Base-by-base conservation (phyloP, 2,888 invertebrate genomes). In the Lamproptera curius region DNA sequence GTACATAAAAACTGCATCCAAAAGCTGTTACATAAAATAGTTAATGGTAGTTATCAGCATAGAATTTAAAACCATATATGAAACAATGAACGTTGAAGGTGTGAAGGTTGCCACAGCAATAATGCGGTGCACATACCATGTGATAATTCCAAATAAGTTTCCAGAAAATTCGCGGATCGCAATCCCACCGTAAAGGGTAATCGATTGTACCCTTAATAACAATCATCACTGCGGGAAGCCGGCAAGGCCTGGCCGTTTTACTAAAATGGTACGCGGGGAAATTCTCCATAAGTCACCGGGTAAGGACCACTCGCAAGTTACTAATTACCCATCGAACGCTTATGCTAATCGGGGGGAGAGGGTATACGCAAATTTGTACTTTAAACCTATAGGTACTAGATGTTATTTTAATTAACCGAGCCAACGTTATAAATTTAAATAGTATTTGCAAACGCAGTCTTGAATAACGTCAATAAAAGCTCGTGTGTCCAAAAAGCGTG, bases 301-400 rank as follows among this genome's bases (percentile, higher is more conserved):
- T n/a, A 17, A 39, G 23, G 15, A 39, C 31, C n/a, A 1, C 16
- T 26, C 26, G 26, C 26, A n/a, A 16, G 39, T 46, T 31, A 40
- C 39, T 46, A 46, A 46, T 46, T 46, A 46, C 46, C 34, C 14
- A 10, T 6, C 9, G 34, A 23, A 15, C 34, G 23, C 34, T 46
- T 34, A 46, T 46, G 46, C 11, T 46, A 46, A 46, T 39, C 34
- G 34, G 46, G 4, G 8, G 17, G 1, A 1, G 38, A 2, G 8
- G 26, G 43, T 16, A 4, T 14, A 28, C 26, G 28, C 13, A 16
- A 44, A 44, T 28, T n/a, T n/a, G n/a, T n/a, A 20, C 6, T 20
- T 20, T 38, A 44, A 10, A 44, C 44, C 15, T 10, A 31, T 38
- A 8, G 3, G 8, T 14, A 9, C n/a, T 38, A 14, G 20, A 1